These are phyloP conservation scores for Scaptodrosophila latifasciaeformis DNA, from an alignment of 2,888 invertebrate genomes.

Conservation along the genomic window DNA sequence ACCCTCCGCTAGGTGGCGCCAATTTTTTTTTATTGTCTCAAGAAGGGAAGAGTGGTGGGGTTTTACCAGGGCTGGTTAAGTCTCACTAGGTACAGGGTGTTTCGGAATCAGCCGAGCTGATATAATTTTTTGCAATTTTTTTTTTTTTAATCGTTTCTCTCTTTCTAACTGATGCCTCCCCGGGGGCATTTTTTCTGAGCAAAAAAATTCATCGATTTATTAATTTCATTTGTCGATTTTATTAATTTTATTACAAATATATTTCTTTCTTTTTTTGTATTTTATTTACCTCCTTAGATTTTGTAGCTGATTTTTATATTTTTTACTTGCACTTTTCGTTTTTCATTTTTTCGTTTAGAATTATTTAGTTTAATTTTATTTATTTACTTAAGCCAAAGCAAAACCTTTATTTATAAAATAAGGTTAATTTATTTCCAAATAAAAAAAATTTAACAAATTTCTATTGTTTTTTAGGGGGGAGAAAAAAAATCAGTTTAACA, in stretches of 20 bases:
- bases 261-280: background rate
- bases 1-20: too few species aligned
- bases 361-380: background rate
- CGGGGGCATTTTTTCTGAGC: too few species aligned
- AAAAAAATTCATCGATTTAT: too few species aligned
- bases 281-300: background rate
- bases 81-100: too few species aligned
- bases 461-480: constrained; percentile 5
- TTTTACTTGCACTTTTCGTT: constrained; percentile 19
- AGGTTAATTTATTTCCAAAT: constrained; percentile 51
- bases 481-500: constrained; percentile 8
- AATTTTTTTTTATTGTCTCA: too few species aligned
- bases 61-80: too few species aligned
- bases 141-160: too few species aligned
- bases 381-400: constrained; percentile 25
- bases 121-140: too few species aligned
- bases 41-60: too few species aligned
- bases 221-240: too few species aligned
- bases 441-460: constrained; percentile 24
- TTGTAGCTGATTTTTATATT: background rate
- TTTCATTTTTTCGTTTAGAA: constrained; percentile 6
- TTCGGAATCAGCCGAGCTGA: too few species aligned
- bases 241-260: background rate
- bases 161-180: too few species aligned
- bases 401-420: constrained; percentile 74